Conservation (phyloP, 2,888 invertebrate genomes). For the Pinctada fucata region DNA sequence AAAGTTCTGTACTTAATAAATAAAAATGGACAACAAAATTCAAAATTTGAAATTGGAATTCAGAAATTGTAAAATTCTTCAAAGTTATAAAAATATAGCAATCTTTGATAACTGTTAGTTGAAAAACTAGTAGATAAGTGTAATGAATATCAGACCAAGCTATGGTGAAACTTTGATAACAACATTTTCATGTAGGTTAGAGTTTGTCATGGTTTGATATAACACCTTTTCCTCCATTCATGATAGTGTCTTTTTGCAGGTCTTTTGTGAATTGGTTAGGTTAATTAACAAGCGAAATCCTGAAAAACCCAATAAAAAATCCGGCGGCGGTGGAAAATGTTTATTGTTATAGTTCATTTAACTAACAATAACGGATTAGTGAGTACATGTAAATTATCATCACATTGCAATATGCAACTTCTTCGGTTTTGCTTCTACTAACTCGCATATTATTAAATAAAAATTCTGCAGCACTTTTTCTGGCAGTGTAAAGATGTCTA, state of each 20-base stretch:
- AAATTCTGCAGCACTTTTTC: neutral
- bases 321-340: slow-evolving; percentile 6
- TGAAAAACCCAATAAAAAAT: slow-evolving; percentile 72
- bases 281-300: slow-evolving; percentile 99
- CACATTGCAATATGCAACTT: neutral
- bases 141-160: too few relatives aligned
- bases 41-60: too few relatives aligned
- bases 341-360: slow-evolving; percentile 3
- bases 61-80: too few relatives aligned
- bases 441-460: neutral
- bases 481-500: too few relatives aligned
- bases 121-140: too few relatives aligned
- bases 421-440: neutral
- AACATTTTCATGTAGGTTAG: too few relatives aligned
- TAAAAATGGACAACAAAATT: too few relatives aligned
- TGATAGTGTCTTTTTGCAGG: slow-evolving; percentile 79
- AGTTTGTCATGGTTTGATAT: too few relatives aligned
- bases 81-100: too few relatives aligned
- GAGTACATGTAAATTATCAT: neutral
- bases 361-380: neutral
- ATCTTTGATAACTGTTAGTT: too few relatives aligned
- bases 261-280: slow-evolving; percentile 99
- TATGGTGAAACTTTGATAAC: too few relatives aligned
- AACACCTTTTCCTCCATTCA: neutral
- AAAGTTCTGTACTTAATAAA: too few relatives aligned